Conservation (phyloP, 2,797 vertebrate genomes). For the Pseudocheirus occidentalis region DNA sequence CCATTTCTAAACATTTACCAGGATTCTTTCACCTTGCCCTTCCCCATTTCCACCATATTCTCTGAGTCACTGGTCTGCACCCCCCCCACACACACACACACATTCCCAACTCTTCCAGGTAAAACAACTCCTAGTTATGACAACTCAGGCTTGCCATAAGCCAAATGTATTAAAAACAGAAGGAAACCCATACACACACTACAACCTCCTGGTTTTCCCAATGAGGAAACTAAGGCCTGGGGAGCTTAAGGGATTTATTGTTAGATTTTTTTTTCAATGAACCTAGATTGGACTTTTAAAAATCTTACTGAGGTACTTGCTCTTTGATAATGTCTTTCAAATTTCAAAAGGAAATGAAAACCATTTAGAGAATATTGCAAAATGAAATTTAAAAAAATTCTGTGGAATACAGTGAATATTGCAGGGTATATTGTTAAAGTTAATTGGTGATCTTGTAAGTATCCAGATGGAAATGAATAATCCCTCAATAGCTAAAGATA, state of each 20-base stretch:
- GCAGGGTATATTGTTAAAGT: conserved; percentile 54
- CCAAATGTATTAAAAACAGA: not conserved
- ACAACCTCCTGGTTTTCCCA: not conserved
- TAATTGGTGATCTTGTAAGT: conserved; percentile 45
- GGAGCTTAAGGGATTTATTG: not conserved
- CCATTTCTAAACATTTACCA: not conserved
- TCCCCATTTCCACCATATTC: not conserved
- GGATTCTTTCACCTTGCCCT: not conserved
- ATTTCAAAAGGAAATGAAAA: not conserved
- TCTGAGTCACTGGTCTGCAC: not conserved
- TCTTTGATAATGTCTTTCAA: not conserved
- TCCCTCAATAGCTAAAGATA: conserved; percentile 55
- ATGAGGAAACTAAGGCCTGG: not conserved
- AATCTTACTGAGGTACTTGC: not conserved
- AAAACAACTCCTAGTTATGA: not conserved
- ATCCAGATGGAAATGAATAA: conserved; percentile 63
- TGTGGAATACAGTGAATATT: conserved; percentile 54
- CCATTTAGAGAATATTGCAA: not conserved
- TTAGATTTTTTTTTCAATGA: not conserved
- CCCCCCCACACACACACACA: no score
- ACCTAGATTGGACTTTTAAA: not conserved
- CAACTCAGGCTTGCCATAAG: not conserved
- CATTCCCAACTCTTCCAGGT: not conserved
- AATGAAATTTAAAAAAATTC: conserved; percentile 20
- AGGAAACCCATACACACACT: not conserved